Conservation (phyloP, 2,888 invertebrate genomes). For the Limnephilus rhombicus region DNA sequence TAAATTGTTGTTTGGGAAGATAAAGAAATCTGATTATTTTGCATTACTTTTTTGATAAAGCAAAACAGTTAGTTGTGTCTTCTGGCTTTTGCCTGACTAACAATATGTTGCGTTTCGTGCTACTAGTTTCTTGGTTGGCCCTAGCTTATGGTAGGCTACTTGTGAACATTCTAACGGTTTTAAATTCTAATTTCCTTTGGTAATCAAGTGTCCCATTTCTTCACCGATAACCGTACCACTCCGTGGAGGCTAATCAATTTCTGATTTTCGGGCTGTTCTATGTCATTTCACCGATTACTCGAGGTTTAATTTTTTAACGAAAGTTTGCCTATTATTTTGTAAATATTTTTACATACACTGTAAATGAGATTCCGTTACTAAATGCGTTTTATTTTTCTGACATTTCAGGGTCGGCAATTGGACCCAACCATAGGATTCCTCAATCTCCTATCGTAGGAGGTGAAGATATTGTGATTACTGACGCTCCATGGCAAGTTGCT, state of each 20-base stretch:
- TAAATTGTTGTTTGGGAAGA: neutral
- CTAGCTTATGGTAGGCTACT: neutral
- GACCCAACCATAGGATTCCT: neutral
- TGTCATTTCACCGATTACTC: neutral
- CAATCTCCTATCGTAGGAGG: conserved; percentile 74
- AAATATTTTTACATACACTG: neutral
- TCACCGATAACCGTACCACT: neutral
- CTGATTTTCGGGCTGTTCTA: neutral
- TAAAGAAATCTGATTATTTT: neutral
- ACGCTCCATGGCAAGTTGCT: conserved; percentile 74
- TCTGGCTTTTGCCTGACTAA: neutral
- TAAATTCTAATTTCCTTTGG: neutral
- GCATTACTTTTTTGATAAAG: neutral
- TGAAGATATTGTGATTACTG: conserved; percentile 72
- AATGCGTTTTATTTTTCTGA: neutral
- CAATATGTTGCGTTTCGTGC: neutral
- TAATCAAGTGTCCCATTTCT: neutral
- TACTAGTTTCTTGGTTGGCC: neutral
- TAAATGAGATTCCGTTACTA: neutral
- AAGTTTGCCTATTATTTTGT: neutral
- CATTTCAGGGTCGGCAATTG: neutral
- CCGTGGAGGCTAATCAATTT: neutral
- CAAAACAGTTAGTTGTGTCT: neutral
- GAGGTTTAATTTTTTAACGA: neutral
- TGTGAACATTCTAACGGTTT: neutral